Conservation (phyloP, 37 sponge, comb jelly and placozoan genomes). For the Aphrocallistes beatrix region DNA sequence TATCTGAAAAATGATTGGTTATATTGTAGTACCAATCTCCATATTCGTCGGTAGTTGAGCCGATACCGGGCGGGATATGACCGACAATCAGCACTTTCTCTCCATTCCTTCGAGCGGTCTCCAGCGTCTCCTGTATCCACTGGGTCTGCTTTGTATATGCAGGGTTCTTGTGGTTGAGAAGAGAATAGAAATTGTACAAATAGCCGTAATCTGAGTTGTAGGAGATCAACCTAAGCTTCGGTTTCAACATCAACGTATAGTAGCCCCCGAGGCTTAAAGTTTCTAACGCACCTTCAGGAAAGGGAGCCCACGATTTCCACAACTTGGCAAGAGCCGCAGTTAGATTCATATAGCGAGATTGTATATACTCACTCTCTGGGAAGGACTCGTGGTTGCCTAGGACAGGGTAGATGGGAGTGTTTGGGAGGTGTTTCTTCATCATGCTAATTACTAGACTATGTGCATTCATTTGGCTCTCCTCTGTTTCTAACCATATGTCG, state of each 20-base stretch:
- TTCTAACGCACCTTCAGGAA: conserved; percentile 23
- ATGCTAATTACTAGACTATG: conserved; percentile 36
- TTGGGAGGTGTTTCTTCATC: conserved; percentile 28
- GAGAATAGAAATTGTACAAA: conserved; percentile 40
- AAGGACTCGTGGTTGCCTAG: conserved; percentile 65
- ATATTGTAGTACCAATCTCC: conserved; percentile 46
- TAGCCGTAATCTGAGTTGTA: conserved; percentile 65
- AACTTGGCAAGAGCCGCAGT: conserved; percentile 27
- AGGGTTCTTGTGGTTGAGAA: conserved; percentile 37
- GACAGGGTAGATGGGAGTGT: conserved; percentile 57
- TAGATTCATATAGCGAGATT: conserved; percentile 24
- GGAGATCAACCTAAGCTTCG: conserved; percentile 39
- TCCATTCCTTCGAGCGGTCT: conserved; percentile 23
- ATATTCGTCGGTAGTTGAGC: conserved; percentile 24
- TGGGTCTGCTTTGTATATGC: conserved; percentile 23
- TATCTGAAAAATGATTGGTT: conserved; percentile 30
- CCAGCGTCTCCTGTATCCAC: conserved; percentile 41
- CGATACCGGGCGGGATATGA: conserved; percentile 55
- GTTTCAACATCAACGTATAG: conserved; percentile 38
- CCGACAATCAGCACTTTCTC: conserved; percentile 58
- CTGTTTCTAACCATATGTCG: conserved; percentile 61
- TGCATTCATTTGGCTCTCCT: conserved; percentile 28
- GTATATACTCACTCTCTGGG: conserved; percentile 52
- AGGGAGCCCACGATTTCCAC: conserved; percentile 38
- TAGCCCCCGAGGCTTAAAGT: conserved; percentile 43